phyloP scores from a whole-genome alignment of 2,113 vertebrate species.

The Nematolebias whitei region DNA sequence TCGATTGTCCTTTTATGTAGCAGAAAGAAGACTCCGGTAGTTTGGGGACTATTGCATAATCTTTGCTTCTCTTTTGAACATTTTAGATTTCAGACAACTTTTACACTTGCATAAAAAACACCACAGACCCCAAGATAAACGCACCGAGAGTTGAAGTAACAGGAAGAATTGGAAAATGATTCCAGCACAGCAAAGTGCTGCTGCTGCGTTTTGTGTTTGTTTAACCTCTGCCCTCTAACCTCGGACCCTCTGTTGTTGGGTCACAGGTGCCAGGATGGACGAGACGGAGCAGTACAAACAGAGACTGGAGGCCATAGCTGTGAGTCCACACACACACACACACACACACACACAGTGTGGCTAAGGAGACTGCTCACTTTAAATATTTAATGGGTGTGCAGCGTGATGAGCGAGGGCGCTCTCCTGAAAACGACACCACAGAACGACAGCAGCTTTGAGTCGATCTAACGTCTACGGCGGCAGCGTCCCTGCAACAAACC shows the following conservation, averaged over 20 bases:
- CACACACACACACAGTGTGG: slow-evolving; percentile 22
- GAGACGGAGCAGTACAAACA: slow-evolving; percentile 82
- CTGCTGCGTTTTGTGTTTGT: slow-evolving; percentile 17
- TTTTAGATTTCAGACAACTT: slow-evolving; percentile 4
- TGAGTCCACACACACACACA: slow-evolving; percentile 59
- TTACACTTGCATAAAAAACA: background rate
- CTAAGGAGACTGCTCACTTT: slow-evolving; percentile 40
- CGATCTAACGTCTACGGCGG: background rate
- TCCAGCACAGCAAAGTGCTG: background rate
- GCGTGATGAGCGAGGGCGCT: slow-evolving; percentile 48
- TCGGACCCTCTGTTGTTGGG: slow-evolving; percentile 34
- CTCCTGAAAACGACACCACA: slow-evolving; percentile 61
- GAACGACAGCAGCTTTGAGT: slow-evolving; percentile 35
- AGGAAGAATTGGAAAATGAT: slow-evolving; percentile 5
- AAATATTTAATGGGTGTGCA: slow-evolving; percentile 70
- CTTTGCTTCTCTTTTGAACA: background rate
- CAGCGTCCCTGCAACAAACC: too few species aligned
- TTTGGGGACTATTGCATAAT: slow-evolving; percentile 9
- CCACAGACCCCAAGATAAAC: background rate
- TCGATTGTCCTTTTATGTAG: slow-evolving; percentile 23
- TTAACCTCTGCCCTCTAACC: slow-evolving; percentile 37
- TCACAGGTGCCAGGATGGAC: slow-evolving; percentile 78
- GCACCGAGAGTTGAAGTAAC: background rate
- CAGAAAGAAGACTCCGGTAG: background rate
- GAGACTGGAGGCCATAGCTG: slow-evolving; percentile 80